Evolutionary conservation across 2,888 invertebrate species (phyloP).

Genomic region (Carpatolechia fugitivella): DNA sequence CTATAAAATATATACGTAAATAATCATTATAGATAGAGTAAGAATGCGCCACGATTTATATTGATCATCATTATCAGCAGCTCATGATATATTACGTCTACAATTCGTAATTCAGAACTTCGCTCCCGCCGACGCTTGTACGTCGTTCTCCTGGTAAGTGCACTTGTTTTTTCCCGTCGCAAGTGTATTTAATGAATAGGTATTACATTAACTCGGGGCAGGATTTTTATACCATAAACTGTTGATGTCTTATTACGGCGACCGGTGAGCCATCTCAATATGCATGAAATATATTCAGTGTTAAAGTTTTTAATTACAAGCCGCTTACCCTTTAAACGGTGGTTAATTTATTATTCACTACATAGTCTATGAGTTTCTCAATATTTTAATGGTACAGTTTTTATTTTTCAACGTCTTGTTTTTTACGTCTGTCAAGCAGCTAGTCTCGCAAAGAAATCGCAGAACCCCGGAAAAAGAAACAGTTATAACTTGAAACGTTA

Average conservation of each 20-base stretch:
- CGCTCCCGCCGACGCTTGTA: constrained; percentile 21
- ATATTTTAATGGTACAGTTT: not conserved
- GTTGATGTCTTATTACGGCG: constrained; percentile 73
- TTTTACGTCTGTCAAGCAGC: too few species aligned
- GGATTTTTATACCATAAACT: constrained; percentile 57
- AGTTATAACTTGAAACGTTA: not conserved
- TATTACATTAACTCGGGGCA: constrained; percentile 61
- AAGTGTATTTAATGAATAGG: constrained; percentile 75
- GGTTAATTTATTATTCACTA: constrained; percentile 13
- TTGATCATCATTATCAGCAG: not conserved
- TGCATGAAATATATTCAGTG: constrained; percentile 60
- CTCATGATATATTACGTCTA: too few species aligned
- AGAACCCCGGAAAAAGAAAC: too few species aligned
- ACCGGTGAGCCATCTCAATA: constrained; percentile 50
- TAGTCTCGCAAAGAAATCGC: too few species aligned
- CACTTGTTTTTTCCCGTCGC: constrained; percentile 56
- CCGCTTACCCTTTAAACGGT: constrained; percentile 27
- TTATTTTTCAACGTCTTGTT: too few species aligned
- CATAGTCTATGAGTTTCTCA: not conserved
- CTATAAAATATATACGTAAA: too few species aligned
- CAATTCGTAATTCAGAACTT: not conserved
- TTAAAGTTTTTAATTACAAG: constrained; percentile 59
- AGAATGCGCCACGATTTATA: too few species aligned
- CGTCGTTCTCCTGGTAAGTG: constrained; percentile 36
- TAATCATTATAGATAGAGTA: too few species aligned